Base-by-base conservation (phyloP, 2,797 vertebrate genomes). In the Oreochromis mossambicus region DNA sequence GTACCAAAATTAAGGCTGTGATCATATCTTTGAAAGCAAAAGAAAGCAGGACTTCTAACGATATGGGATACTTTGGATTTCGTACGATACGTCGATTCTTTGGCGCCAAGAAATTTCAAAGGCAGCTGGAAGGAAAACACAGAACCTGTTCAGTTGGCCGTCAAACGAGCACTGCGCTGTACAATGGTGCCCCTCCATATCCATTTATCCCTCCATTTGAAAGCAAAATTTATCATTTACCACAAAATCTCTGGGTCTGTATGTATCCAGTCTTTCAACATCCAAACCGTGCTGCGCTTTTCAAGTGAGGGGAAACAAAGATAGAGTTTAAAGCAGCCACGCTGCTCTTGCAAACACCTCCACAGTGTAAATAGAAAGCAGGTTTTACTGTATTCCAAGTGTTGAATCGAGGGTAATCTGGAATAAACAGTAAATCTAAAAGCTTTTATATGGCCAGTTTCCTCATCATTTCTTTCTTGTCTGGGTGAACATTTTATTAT, bases 131-230 rank as follows among this genome's bases (percentile, higher is more conserved):
- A 87, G 46, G 85, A 80, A 88, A 85, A 85, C 77, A 73, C 56
- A 80, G 66, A 92, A 92, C 83, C 89, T 92, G 90, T 91, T 93
- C 82, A 83, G 76, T 85, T 94, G 90, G 92, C 93, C 91, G 86
- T 85, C 68, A 86, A 80, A 89, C 50, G 73, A 86, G 82, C 55
- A 83, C 87, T 90, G 80, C 83, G 85, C 88, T 85, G 79, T 81
- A 79, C 79, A 84, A 86, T 87, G 81, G 80, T 86, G 86, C 91
- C 89, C 88, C 86, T 86, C 79, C 83, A 80, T 55, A 75, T 78
- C 58, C 79, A 86, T 85, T 78, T 87, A 83, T 82, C 85, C 79
- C 51, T 87, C 70, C 66, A 13, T 80, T 85, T 90, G 56, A 91
- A 92, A 91, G 84, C 56, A 78, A 63, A 86, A 86, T 68, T 38